Percentiles rank a stretch among this genome's conserved stretches.
These are phyloP conservation scores for Plestiodon gilberti DNA, from an alignment of 2,113 vertebrate species.

Conservation along the genomic window DNA sequence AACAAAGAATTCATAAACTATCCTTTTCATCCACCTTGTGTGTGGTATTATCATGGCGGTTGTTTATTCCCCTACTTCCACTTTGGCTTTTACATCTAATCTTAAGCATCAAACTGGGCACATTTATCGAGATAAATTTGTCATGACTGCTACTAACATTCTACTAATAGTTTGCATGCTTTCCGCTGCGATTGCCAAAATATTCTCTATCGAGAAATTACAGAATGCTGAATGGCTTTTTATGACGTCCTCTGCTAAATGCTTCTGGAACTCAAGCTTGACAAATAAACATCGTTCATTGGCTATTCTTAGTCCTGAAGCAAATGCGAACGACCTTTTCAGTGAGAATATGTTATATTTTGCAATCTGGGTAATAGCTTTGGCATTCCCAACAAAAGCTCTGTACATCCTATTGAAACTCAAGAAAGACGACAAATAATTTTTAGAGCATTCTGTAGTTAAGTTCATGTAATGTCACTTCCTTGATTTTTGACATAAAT, in stretches of 20 bases:
- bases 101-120: not conserved
- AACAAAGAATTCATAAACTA: not conserved
- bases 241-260: slow-evolving; percentile 38
- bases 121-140: slow-evolving; percentile 18
- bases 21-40: not conserved
- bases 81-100: not conserved
- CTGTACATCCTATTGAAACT: slow-evolving; percentile 7
- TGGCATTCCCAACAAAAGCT: slow-evolving; percentile 10
- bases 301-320: slow-evolving; percentile 14
- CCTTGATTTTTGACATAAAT: not conserved
- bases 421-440: slow-evolving; percentile 17
- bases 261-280: slow-evolving; percentile 37
- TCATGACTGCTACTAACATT: slow-evolving; percentile 2
- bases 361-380: not conserved
- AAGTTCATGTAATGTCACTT: not conserved
- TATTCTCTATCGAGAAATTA: not conserved
- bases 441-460: not conserved
- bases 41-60: not conserved
- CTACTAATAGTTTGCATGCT: not conserved
- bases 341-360: slow-evolving; percentile 5
- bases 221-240: slow-evolving; percentile 9
- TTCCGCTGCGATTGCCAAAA: slow-evolving; percentile 27
- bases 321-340: slow-evolving; percentile 30
- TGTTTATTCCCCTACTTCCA: not conserved
- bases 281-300: slow-evolving; percentile 38